Percentiles rank a stretch among this genome's conserved stretches.
phyloP scores from a whole-genome alignment of 2,797 vertebrate genomes.

The Peromyscus aztecus region DNA sequence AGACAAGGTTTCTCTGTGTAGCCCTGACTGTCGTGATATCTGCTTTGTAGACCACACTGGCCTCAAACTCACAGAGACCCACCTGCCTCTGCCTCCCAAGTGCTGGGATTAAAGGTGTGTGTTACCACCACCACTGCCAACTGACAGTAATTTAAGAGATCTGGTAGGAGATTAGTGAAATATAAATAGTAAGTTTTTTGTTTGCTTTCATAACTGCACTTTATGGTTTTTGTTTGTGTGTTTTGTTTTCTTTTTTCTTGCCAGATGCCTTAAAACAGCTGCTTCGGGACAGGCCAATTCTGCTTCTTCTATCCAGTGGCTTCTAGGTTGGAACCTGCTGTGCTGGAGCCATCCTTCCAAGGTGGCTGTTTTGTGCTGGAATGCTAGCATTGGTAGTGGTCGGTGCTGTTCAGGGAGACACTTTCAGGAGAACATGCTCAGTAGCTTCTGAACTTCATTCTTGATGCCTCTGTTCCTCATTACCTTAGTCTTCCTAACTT shows the following conservation, averaged over 20 bases:
- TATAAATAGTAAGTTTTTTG: background rate
- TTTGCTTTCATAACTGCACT: background rate
- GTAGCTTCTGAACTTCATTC: background rate
- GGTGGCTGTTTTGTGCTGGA: background rate
- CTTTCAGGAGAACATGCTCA: background rate
- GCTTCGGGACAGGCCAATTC: background rate
- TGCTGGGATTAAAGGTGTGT: background rate
- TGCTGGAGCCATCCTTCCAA: background rate
- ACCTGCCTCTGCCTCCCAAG: background rate
- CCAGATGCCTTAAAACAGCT: background rate
- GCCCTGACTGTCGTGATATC: background rate
- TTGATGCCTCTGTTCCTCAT: background rate
- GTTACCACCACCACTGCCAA: background rate
- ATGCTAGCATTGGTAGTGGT: background rate
- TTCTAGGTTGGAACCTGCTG: background rate
- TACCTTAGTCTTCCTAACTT: background rate
- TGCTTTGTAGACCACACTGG: background rate
- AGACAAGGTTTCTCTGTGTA: background rate
- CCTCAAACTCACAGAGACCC: background rate
- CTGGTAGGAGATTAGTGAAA: background rate
- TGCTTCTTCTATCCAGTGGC: background rate
- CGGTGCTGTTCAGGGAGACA: too few species aligned
- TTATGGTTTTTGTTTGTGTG: background rate
- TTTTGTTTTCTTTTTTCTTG: background rate
- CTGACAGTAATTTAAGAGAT: background rate